Evolutionary conservation across 2,888 invertebrate genomes (phyloP), one percentile per base, ranked within the genome.

Genomic region (Stenchaetothrips biformis): DNA sequence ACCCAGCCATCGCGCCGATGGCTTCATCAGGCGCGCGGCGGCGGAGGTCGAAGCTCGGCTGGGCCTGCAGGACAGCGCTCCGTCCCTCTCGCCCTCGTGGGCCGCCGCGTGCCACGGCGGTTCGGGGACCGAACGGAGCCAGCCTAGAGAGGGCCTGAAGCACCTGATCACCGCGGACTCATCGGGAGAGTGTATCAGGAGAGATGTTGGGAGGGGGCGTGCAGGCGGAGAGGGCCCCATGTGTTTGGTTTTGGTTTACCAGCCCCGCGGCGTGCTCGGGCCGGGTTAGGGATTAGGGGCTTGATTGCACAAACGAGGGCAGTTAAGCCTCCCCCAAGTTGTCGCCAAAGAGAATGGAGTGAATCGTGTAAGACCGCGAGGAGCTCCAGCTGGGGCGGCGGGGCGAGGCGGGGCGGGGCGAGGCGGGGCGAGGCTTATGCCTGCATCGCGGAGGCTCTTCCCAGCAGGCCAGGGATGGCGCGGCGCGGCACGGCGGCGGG

Each of bases 221-320:
- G 37, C 37, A 37, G 37, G 37, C 2, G 2, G 37, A 4, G 37
- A 1, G 4, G 37, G 37, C 37, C 37, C 37, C 37, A 37, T 37
- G 37, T 37, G 37, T 37, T 37, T 37, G 37, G 37, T 37, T 37
- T 37, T 37, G 37, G 37, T 37, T 37, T 37, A 37, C 37, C 37
- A 37, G 37, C 37, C 37, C 37, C 37, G 37, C 37, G 37, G 37
- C 37, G 37, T 37, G 37, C 37, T 4, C 37, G 37, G 2, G 37
- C 37, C 37, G 37, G 37, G 37, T 37, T 37, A 37, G 37, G 67
- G 67, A 74, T 74, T 74, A 74, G 67, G 25, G 67, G 25, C 7
- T 21, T 74, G 67, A 74, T 74, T 74, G 67, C 8, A 25, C 67
- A 74, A 74, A 74, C 67, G 25, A 74, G 67, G 21, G 25, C 25